A percentile compares a stretch with the other conserved stretches of the same genome.
phyloP scores from a whole-genome alignment of 2,888 invertebrate genomes.

The Tenthredo amoena region DNA sequence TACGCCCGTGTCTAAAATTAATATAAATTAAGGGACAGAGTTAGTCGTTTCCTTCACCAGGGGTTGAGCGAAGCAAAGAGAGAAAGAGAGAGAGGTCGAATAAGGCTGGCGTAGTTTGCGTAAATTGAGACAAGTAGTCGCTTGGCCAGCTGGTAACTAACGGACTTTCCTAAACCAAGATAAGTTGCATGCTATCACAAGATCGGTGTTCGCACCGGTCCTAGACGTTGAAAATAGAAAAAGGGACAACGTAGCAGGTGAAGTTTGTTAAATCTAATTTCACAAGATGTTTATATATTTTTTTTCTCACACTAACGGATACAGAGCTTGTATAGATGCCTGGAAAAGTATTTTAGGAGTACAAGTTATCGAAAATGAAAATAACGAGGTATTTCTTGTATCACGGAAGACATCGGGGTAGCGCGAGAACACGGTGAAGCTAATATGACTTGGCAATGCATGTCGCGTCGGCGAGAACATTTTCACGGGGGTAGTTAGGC shows the following conservation, averaged over 20 bases:
- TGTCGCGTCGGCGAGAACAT: constrained; percentile 24
- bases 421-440: neutral
- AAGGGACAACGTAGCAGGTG: neutral
- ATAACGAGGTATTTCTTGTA: neutral
- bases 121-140: constrained; percentile 65
- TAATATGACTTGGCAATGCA: constrained; percentile 34
- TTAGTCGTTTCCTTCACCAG: constrained; percentile 22
- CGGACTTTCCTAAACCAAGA: constrained; percentile 50
- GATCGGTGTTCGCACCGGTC: constrained; percentile 15
- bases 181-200: constrained; percentile 33
- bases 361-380: neutral
- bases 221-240: neutral
- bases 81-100: neutral
- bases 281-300: neutral
- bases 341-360: neutral
- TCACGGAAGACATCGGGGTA: neutral
- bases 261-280: neutral
- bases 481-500: constrained; percentile 16
- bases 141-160: constrained; percentile 39
- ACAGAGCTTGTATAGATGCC: neutral
- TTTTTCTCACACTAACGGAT: neutral
- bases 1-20: constrained; percentile 62
- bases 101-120: constrained; percentile 60
- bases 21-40: constrained; percentile 62
- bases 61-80: neutral